These are phyloP conservation scores for Eulithis prunata DNA, from an alignment of 2,888 invertebrate genomes.

Conservation along the genomic window DNA sequence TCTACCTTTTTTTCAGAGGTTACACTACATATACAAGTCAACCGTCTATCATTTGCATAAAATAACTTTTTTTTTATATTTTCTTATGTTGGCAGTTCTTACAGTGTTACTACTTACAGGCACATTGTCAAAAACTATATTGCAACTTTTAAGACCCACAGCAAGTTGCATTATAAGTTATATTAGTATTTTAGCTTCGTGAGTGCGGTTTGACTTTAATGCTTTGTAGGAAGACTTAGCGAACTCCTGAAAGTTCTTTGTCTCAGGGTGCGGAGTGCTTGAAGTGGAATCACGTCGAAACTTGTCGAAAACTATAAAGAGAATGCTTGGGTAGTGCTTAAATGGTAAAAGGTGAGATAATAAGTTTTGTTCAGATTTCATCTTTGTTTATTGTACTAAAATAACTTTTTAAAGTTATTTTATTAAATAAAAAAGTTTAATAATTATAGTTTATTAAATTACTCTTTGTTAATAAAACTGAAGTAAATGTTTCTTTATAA, in stretches of 20 bases:
- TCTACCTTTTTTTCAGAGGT: neutral
- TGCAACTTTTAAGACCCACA: neutral
- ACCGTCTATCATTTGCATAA: too few relatives aligned
- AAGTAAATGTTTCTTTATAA: too few relatives aligned
- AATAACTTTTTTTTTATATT: too few relatives aligned
- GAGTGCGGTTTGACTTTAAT: slow-evolving; percentile 60
- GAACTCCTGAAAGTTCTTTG: slow-evolving; percentile 58
- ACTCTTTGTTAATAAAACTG: too few relatives aligned
- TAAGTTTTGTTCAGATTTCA: slow-evolving; percentile 18
- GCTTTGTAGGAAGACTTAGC: slow-evolving; percentile 59
- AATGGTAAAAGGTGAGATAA: slow-evolving; percentile 28
- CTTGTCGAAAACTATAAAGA: slow-evolving; percentile 47
- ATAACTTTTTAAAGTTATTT: neutral
- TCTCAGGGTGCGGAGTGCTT: slow-evolving; percentile 48
- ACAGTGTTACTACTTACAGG: too few relatives aligned
- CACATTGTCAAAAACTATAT: slow-evolving; percentile 1
- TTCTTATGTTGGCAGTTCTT: too few relatives aligned
- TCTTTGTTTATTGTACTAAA: slow-evolving; percentile 15
- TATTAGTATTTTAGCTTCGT: slow-evolving; percentile 60
- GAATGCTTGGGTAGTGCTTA: slow-evolving; percentile 39
- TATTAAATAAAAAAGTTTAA: too few relatives aligned
- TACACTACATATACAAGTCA: neutral
- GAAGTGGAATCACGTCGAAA: slow-evolving; percentile 49
- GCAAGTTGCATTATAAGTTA: slow-evolving; percentile 49
- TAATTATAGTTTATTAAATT: too few relatives aligned